Percentiles rank a stretch among this genome's conserved stretches.
Evolutionary conservation across 2,797 vertebrate genomes (phyloP).

Genomic region (Steatocranus sp.): DNA sequence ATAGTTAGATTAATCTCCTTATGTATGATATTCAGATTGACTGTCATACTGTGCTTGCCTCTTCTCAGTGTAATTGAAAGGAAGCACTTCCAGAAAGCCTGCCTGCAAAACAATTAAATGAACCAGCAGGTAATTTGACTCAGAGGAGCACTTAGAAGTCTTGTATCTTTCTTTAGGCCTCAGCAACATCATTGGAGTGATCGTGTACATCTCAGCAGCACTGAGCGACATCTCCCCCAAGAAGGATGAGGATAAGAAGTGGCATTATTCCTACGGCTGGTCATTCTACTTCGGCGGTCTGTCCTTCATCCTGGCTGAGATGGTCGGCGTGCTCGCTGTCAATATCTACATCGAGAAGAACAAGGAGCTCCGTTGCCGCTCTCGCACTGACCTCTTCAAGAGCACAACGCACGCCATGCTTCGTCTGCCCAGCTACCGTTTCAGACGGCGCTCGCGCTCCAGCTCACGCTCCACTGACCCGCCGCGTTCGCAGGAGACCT

Average conservation of each 20-base stretch:
- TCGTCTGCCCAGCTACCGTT: slow-evolving; percentile 88
- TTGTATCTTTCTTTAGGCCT: slow-evolving; percentile 73
- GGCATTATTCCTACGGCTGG: slow-evolving; percentile 94
- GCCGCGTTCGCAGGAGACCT: slow-evolving; percentile 81
- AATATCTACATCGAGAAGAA: slow-evolving; percentile 96
- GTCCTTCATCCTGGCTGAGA: slow-evolving; percentile 92
- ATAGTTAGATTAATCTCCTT: neutral
- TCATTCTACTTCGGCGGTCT: slow-evolving; percentile 93
- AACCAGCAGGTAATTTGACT: slow-evolving; percentile 5
- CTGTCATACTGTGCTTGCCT: neutral
- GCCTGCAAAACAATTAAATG: neutral
- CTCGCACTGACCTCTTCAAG: slow-evolving; percentile 86
- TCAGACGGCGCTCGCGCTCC: slow-evolving; percentile 86
- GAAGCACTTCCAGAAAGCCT: neutral
- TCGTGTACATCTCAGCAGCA: slow-evolving; percentile 92
- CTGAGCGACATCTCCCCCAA: slow-evolving; percentile 89
- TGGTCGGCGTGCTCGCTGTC: slow-evolving; percentile 90
- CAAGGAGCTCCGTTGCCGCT: slow-evolving; percentile 88
- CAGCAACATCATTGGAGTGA: slow-evolving; percentile 96
- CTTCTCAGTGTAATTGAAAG: neutral
- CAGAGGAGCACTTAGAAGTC: slow-evolving; percentile 1
- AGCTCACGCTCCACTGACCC: slow-evolving; percentile 86
- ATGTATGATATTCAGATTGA: neutral
- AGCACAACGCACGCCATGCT: slow-evolving; percentile 84
- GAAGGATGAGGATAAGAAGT: slow-evolving; percentile 90